Evolutionary conservation across 1,140 invertebrate species (phyloP), one percentile per base, ranked within the genome.

Genomic region (Trichoplusia ni): DNA sequence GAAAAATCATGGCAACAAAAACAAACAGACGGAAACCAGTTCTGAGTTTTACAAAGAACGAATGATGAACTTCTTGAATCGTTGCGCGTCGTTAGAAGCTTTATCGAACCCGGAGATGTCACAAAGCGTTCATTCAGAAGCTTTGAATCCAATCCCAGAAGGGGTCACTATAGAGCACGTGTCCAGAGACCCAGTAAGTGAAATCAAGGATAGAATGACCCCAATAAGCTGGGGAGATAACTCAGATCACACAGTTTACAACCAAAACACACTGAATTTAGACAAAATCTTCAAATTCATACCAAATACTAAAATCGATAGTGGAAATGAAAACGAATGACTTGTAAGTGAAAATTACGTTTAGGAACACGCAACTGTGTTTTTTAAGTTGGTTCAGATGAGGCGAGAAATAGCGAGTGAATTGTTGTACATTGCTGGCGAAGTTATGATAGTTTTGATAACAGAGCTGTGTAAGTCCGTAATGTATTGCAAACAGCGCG

Each of bases 41-140:
- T 90, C 90, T 1, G 91, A 92, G 63, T 84, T 85, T 67, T 91
- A 92, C 56, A 89, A 88, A 65, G 90, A 92, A 49, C 60, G 91
- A 27, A 91, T 92, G 84, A 82, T 91, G 67, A 90, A 82, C 59
- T 92, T 92, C 61, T 69, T 92, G 25, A 91, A 91, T 61, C 64
- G 81, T 9, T 90, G 89, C 49, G 84, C 83, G 0, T 84, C 81
- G 7, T 66, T 81, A 14, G 88, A 88, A 49, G 81, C 78, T 5
- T 58, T 81, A 5, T 87, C 84, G 0, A 84, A 86, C 33, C 76
- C 81, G 0, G 86, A 89, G 23, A 77, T 77, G n/a, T 64, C 79
- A 0, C 81, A 84, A 0, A 86, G 84, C 14, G 74, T 86, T 0
- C 81, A 87, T 31, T 86, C 83, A 0, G 88, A 90, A 18, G 71